phyloP scores from a whole-genome alignment of 2,888 invertebrate genomes.

The Drosophila borealis region DNA sequence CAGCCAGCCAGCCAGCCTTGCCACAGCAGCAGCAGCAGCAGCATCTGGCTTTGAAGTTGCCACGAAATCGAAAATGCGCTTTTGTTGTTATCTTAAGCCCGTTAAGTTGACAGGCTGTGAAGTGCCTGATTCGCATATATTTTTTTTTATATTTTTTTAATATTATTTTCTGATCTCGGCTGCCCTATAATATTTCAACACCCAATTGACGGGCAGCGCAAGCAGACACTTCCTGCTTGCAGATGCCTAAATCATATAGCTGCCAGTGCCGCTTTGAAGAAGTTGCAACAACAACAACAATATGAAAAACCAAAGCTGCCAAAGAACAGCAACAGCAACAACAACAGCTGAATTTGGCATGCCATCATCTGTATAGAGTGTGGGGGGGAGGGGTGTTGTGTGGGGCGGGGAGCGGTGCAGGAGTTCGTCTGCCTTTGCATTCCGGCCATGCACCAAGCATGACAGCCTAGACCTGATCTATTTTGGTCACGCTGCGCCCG shows the following conservation, averaged over 20 bases:
- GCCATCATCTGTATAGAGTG: constrained; percentile 25
- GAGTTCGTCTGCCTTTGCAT: constrained; percentile 59
- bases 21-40: constrained; percentile 22
- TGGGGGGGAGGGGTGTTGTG: too few relatives aligned
- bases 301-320: constrained; percentile 31
- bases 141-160: not conserved
- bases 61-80: constrained; percentile 50
- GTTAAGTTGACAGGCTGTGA: constrained; percentile 52
- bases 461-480: constrained; percentile 83
- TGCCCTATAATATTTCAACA: constrained; percentile 72
- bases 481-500: constrained; percentile 65
- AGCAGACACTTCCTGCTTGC: constrained; percentile 68
- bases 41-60: constrained; percentile 59
- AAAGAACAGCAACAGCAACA: constrained; percentile 45
- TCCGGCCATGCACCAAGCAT: constrained; percentile 76
- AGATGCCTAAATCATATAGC: constrained; percentile 49
- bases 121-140: constrained; percentile 52
- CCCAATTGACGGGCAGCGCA: constrained; percentile 62
- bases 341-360: constrained; percentile 61
- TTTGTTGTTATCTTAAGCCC: constrained; percentile 62
- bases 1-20: constrained; percentile 12
- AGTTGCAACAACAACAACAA: constrained; percentile 18
- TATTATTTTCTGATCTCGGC: constrained; percentile 19
- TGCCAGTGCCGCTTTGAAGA: constrained; percentile 57
- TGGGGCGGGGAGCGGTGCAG: constrained; percentile 12